Evolutionary conservation across 2,797 vertebrate species (phyloP).

Genomic region (Anniella stebbinsi): DNA sequence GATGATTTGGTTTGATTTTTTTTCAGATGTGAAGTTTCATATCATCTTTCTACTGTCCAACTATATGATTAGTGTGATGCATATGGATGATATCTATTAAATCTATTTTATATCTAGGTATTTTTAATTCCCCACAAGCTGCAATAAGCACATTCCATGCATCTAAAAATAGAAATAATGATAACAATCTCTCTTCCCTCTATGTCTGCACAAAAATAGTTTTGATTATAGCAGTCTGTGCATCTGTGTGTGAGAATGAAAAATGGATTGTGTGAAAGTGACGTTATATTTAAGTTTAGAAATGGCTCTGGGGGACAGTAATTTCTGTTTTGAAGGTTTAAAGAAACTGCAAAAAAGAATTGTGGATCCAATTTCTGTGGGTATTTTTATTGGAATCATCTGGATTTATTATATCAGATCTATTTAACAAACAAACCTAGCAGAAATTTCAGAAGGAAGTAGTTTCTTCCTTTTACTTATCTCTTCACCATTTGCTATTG

Average conservation of each 20-base stretch:
- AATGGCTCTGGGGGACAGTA: not conserved
- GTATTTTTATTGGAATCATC: not conserved
- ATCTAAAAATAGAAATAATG: slow-evolving; percentile 34
- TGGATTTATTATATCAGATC: slow-evolving; percentile 22
- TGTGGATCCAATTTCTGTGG: not conserved
- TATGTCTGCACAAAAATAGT: slow-evolving; percentile 17
- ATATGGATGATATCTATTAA: slow-evolving; percentile 34
- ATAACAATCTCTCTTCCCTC: slow-evolving; percentile 24
- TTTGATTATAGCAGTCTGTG: slow-evolving; percentile 30
- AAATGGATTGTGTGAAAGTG: slow-evolving; percentile 27
- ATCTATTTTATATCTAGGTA: slow-evolving; percentile 42
- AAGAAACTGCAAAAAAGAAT: not conserved
- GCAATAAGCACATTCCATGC: slow-evolving; percentile 9
- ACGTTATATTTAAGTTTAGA: slow-evolving; percentile 15
- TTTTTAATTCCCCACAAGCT: slow-evolving; percentile 29
- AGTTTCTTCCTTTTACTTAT: slow-evolving; percentile 36
- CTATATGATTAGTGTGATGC: slow-evolving; percentile 28
- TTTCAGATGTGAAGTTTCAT: not conserved
- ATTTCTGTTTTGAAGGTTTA: not conserved
- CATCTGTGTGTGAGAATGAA: slow-evolving; percentile 7
- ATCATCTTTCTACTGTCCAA: slow-evolving; percentile 17
- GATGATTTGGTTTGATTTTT: not conserved
- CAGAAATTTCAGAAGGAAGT: not conserved
- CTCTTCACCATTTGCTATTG: slow-evolving; percentile 27
- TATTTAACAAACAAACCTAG: slow-evolving; percentile 14